Percentiles rank a stretch among this genome's conserved stretches.
These are phyloP conservation scores for Eublepharis macularius DNA, from an alignment of 2,113 vertebrate species.

Conservation along the genomic window DNA sequence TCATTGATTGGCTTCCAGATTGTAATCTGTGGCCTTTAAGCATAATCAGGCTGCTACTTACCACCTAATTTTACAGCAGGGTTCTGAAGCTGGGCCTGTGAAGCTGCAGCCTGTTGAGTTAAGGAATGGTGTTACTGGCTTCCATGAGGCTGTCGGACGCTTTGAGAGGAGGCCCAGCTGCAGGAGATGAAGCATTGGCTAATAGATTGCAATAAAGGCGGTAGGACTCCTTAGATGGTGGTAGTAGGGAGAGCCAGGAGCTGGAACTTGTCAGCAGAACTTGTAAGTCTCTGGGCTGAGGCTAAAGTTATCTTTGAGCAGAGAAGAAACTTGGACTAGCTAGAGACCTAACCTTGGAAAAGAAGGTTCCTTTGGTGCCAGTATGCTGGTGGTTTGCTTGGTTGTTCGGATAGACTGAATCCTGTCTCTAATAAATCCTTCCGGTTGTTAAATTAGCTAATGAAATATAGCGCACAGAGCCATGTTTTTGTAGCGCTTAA, in stretches of 20 bases:
- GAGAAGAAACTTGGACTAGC: neutral
- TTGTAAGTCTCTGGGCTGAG: neutral
- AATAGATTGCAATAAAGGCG: neutral
- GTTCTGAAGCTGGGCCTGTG: neutral
- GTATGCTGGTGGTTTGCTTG: neutral
- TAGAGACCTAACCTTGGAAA: neutral
- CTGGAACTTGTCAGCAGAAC: neutral
- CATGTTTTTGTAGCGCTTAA: neutral
- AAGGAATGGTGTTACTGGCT: neutral
- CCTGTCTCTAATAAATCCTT: neutral
- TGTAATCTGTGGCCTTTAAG: neutral
- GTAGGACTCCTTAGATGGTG: neutral
- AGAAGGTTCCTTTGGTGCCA: neutral
- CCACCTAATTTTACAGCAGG: too few relatives aligned
- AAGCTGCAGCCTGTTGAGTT: neutral
- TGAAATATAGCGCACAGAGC: neutral
- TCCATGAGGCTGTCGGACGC: neutral
- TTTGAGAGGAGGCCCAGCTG: neutral
- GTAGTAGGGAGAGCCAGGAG: neutral
- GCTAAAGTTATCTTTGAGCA: neutral
- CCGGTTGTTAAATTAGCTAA: neutral
- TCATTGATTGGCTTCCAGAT: neutral
- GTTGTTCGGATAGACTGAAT: neutral
- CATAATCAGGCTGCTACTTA: too few relatives aligned
- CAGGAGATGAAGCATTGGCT: neutral